Base-by-base conservation (phyloP, 2,113 vertebrate species). In the Phrynocephalus versicolor region DNA sequence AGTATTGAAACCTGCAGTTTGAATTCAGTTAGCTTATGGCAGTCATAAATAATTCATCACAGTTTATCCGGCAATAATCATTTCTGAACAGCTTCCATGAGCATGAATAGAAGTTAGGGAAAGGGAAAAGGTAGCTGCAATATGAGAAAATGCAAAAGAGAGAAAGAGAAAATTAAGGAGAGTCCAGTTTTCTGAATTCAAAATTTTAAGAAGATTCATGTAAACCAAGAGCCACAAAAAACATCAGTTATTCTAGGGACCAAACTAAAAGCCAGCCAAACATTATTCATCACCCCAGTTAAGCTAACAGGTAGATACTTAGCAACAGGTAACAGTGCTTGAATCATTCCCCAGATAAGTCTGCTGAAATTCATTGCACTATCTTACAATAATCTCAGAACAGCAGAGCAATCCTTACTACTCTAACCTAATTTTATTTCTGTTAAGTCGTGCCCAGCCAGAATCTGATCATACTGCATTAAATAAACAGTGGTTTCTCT, bases 371-470 rank as follows among this genome's bases (percentile, higher is more conserved):
- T 3, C 33, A 67, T 6, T 51, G 45, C 45, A 51, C 45, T 6
- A 51, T 51, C 45, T 51, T 51, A 51, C 10, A 10, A 51, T 51
- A 51, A 51, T 51, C 45, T 45, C 5, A 35, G 33, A 75, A 21
- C 60, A 30, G 7, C 45, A 51, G 45, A 51, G 45, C 5, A 51
- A 51, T 51, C 18, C 18, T 18, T 27, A 69, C 33, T 27, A 5
- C 30, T 79, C 18, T 33, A 78, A 27, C 0, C 19, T 19, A 1
- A 70, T 30, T 15, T 35, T 21, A 5, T 57, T 77, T 62, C 57
- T 88, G 82, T 62, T 0, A 0, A 64, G 33, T 83, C 65, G 70
- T 69, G 51, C 57, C 62, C 6, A 15, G 0, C 0, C 81, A 1
- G 5, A 7, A 67, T 62, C 57, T 0, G 21, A 88, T n/a, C 25